These are phyloP conservation scores for Drosophila tristis DNA, from an alignment of 1,140 invertebrate species.

Conservation along the genomic window DNA sequence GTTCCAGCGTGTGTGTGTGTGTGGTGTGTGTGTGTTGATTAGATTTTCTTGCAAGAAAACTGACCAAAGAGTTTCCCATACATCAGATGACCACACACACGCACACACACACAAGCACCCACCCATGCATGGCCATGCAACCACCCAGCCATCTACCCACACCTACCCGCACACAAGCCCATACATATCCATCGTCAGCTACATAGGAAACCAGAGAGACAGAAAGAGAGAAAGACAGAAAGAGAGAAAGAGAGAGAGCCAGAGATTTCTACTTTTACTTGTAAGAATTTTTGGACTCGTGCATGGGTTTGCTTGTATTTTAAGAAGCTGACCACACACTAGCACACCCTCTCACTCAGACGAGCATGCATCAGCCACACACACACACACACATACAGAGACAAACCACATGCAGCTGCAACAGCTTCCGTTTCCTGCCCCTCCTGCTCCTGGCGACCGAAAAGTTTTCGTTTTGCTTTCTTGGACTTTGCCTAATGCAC, in stretches of 20 bases:
- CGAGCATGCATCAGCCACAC: constrained; percentile 33
- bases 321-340: constrained; percentile 70
- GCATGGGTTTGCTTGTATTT: constrained; percentile 60
- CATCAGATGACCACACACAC: constrained; percentile 66
- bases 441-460: constrained; percentile 11
- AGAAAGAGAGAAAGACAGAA: constrained; percentile 22
- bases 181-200: constrained; percentile 1
- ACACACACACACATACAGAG: constrained; percentile 2
- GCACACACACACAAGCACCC: constrained; percentile 21
- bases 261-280: constrained; percentile 64
- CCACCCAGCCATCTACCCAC: constrained; percentile 15
- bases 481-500: constrained; percentile 81
- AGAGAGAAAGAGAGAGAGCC: constrained; percentile 30
- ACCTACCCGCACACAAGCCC: not conserved
- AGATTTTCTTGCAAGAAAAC: constrained; percentile 82
- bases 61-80: constrained; percentile 76
- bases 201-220: constrained; percentile 1
- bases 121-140: not conserved
- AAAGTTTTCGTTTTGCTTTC: constrained; percentile 68
- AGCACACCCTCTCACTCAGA: constrained; percentile 22
- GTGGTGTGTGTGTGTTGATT: constrained; percentile 66
- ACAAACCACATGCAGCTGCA: constrained; percentile 61
- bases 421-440: constrained; percentile 40
- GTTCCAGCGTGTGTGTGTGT: constrained; percentile 18
- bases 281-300: constrained; percentile 64